Evolutionary conservation across 2,113 vertebrate genomes (phyloP).

Genomic region (Aix galericulata): DNA sequence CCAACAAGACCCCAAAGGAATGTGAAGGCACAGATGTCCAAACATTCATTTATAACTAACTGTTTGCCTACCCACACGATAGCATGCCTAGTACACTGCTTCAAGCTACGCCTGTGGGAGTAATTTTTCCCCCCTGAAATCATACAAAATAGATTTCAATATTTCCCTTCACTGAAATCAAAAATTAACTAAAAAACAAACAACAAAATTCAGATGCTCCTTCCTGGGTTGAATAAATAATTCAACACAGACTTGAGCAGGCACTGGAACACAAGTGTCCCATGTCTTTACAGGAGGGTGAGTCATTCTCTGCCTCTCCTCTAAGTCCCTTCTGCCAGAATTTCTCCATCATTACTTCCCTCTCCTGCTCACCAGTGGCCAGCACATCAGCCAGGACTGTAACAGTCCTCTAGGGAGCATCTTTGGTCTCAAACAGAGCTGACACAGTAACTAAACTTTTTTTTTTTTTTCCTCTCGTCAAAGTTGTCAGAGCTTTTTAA

Average conservation of each 20-base stretch:
- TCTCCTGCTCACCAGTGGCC: neutral
- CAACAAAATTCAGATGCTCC: neutral
- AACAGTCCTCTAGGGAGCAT: neutral
- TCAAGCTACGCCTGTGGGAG: neutral
- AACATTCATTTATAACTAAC: neutral
- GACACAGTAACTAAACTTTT: neutral
- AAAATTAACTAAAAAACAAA: no score
- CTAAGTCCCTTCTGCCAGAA: neutral
- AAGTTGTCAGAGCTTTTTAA: neutral
- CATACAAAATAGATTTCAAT: neutral
- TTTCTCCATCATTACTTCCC: neutral
- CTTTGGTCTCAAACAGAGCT: neutral
- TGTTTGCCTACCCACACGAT: neutral
- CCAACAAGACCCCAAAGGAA: neutral
- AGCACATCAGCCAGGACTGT: neutral
- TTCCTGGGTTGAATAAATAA: slow-evolving; percentile 18
- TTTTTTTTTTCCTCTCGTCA: neutral
- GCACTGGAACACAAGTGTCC: neutral
- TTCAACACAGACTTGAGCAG: neutral
- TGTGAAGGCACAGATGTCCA: neutral
- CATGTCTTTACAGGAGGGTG: neutral
- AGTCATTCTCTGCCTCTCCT: neutral
- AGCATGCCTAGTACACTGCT: neutral
- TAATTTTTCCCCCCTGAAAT: neutral
- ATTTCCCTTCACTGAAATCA: neutral